phyloP scores from a whole-genome alignment of 2,888 invertebrate genomes.

The Synanthedon myopaeformis region DNA sequence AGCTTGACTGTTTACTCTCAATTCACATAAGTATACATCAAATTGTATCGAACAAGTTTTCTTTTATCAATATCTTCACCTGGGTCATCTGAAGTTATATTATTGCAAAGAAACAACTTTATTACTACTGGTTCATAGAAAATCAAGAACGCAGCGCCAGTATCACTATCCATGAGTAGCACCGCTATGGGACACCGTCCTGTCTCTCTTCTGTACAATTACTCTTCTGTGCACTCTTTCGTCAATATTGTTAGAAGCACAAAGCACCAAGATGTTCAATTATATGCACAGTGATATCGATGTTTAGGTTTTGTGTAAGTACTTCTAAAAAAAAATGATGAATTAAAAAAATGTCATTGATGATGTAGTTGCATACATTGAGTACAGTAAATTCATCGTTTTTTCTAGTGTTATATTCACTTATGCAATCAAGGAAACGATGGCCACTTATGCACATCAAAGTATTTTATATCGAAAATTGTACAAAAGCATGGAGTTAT shows the following conservation, averaged over 20 bases:
- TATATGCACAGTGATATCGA: slow-evolving; percentile 36
- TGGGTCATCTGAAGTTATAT: slow-evolving; percentile 17
- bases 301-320: slow-evolving; percentile 22
- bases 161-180: slow-evolving; percentile 30
- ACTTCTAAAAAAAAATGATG: slow-evolving; percentile 8
- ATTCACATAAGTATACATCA: no score
- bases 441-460: slow-evolving; percentile 30
- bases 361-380: background rate
- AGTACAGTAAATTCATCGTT: slow-evolving; percentile 27
- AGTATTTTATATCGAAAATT: slow-evolving; percentile 29
- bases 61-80: background rate
- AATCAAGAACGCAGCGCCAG: slow-evolving; percentile 1
- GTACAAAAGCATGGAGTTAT: slow-evolving; percentile 63
- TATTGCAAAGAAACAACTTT: background rate
- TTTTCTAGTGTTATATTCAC: slow-evolving; percentile 22
- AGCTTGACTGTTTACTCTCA: no score
- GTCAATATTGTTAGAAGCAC: slow-evolving; percentile 43
- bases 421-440: slow-evolving; percentile 10
- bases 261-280: slow-evolving; percentile 31
- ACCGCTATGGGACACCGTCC: slow-evolving; percentile 32
- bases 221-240: slow-evolving; percentile 45
- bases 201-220: slow-evolving; percentile 28
- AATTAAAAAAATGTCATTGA: slow-evolving; percentile 8
- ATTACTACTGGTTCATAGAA: background rate
- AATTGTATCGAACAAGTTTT: no score